Conservation (phyloP, 2,888 invertebrate species). For the Hydriomena furcata region DNA sequence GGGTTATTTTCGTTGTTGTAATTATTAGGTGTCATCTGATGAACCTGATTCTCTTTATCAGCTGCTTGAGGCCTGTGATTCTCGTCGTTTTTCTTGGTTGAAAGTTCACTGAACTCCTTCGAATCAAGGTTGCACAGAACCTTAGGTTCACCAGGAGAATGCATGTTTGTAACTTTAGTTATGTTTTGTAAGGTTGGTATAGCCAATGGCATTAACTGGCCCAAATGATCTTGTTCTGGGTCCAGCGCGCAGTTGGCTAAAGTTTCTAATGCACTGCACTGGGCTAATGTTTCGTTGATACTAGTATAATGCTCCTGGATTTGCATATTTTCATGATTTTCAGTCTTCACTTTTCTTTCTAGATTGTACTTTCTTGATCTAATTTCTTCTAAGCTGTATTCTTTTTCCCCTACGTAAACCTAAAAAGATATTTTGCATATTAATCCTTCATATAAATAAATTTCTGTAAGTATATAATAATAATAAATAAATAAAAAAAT, state of each 20-base stretch:
- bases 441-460: no score
- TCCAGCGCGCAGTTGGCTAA: conserved; percentile 78
- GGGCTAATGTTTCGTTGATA: conserved; percentile 72
- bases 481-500: no score
- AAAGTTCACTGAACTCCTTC: conserved; percentile 72
- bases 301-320: conserved; percentile 57
- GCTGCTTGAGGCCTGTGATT: conserved; percentile 50
- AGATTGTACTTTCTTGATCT: conserved; percentile 84
- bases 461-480: no score
- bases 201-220: conserved; percentile 71
- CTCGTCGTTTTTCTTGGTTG: conserved; percentile 61
- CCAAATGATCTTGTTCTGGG: conserved; percentile 73
- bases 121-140: conserved; percentile 76
- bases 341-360: conserved; percentile 59
- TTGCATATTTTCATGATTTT: conserved; percentile 50
- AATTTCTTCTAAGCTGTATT: conserved; percentile 91
- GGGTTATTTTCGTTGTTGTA: conserved; percentile 57
- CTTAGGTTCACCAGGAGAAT: conserved; percentile 78
- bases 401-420: conserved; percentile 83
- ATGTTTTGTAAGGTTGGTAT: conserved; percentile 76
- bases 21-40: conserved; percentile 42
- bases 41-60: conserved; percentile 67
- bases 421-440: conserved; percentile 32
- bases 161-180: conserved; percentile 75
- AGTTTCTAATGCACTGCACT: conserved; percentile 77